Evolutionary conservation across 2,797 vertebrate species (phyloP), one percentile per base, ranked within the genome.

Genomic region (Phoeniculus purpureus): DNA sequence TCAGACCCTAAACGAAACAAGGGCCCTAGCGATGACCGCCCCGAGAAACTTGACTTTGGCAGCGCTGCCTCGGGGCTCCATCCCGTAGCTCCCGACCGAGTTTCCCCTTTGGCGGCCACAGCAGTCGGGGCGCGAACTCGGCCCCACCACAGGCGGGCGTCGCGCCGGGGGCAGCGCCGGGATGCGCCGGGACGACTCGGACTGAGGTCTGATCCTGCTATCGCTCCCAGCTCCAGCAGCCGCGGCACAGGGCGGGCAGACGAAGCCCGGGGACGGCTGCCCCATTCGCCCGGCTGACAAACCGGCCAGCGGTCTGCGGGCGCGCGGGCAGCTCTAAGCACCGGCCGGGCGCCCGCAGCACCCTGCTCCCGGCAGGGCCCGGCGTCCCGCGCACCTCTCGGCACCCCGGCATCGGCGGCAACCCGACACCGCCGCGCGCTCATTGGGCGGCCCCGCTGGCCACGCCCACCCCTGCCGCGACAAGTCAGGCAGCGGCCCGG

Each of bases 361-460:
- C 9, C 15, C 37, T 4, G 1, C 21, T n/a, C 37, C 25, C 29
- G 0, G 3, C 50, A 62, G 0, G 6, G 37, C 54, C 9, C n/a
- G 25, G 32, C 54, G 8, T 27, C 27, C 37, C 2, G 13, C 56
- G 1, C 81, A 82, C 51, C 87, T 87, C 60, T 58, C 70, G 32
- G 83, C 81, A 92, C 83, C 61, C 75, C 90, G 6, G 65, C 74
- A 83, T 86, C 87, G 5, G 56, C 75, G 6, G 89, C 96, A 94
- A 97, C 77, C 93, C 48, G 96, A 97, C 92, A 96, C 97, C 91
- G 61, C 47, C 82, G 59, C n/a, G 43, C 72, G 26, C 70, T 75
- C 55, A 97, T 97, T 97, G 97, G 97, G 8, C 65, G 2, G 29
- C 4, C 3, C 29, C 10, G 2, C 26, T 7, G 65, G 48, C 85